Evolutionary conservation across 2,113 vertebrate species (phyloP).

Genomic region (Barnardius zonarius): DNA sequence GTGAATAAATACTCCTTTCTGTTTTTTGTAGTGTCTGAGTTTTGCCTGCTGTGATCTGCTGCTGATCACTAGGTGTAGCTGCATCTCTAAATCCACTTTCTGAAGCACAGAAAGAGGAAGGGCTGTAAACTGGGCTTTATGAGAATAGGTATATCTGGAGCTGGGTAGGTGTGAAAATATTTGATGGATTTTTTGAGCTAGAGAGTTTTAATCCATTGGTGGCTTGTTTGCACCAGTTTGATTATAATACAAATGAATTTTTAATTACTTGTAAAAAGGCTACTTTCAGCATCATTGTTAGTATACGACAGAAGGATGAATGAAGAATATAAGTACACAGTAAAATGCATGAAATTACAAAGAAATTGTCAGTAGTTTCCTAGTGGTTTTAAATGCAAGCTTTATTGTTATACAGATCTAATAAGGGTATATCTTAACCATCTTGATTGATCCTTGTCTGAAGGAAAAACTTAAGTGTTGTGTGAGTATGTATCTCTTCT

Average conservation of each 20-base stretch:
- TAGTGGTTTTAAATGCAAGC: not conserved
- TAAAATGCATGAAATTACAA: not conserved
- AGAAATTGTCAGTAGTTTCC: not conserved
- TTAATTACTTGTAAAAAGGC: not conserved
- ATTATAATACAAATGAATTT: not conserved
- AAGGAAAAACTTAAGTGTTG: not conserved
- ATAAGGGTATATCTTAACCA: not conserved
- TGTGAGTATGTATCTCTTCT: not conserved
- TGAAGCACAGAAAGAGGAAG: not conserved
- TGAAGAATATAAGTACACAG: not conserved
- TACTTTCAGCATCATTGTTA: not conserved
- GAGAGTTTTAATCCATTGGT: not conserved
- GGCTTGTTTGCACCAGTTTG: not conserved
- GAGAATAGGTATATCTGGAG: not conserved
- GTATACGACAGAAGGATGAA: not conserved
- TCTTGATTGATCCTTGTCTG: not conserved
- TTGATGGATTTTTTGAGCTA: not conserved
- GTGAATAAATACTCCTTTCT: not conserved
- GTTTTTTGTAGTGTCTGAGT: not conserved
- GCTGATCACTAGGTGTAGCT: slow-evolving; percentile 79
- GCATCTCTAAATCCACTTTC: slow-evolving; percentile 66
- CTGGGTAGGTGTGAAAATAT: not conserved
- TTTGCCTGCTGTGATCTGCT: slow-evolving; percentile 54
- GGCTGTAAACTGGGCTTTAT: not conserved
- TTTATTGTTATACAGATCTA: not conserved